Percentiles rank a stretch among this genome's conserved stretches.
phyloP scores from a whole-genome alignment of 2,797 vertebrate genomes.

The Lagorchestes hirsutus region DNA sequence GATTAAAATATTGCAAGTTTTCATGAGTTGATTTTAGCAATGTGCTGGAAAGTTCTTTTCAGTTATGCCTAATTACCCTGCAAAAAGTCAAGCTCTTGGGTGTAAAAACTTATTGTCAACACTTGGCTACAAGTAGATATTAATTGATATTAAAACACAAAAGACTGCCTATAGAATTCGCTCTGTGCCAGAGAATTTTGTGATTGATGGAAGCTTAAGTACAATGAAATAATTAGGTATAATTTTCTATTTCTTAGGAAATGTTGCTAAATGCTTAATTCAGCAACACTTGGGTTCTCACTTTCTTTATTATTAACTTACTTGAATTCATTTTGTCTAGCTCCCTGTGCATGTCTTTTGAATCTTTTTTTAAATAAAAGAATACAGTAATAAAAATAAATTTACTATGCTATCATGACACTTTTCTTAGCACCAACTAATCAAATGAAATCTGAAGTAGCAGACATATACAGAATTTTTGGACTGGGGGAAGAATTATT shows the following conservation, averaged over 20 bases:
- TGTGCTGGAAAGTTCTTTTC: slow-evolving; percentile 71
- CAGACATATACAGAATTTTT: slow-evolving; percentile 5
- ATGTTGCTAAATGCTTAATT: slow-evolving; percentile 73
- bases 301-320: slow-evolving; percentile 49
- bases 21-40: slow-evolving; percentile 75
- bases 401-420: slow-evolving; percentile 33
- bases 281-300: slow-evolving; percentile 33
- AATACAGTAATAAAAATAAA: slow-evolving; percentile 53
- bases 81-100: slow-evolving; percentile 74
- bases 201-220: slow-evolving; percentile 45
- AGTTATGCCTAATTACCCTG: slow-evolving; percentile 70
- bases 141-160: slow-evolving; percentile 80
- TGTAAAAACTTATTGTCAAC: slow-evolving; percentile 79
- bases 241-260: slow-evolving; percentile 76
- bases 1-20: slow-evolving; percentile 76
- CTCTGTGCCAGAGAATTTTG: slow-evolving; percentile 54
- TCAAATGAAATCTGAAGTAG: slow-evolving; percentile 41
- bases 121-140: slow-evolving; percentile 77
- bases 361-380: slow-evolving; percentile 44
- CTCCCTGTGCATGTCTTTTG: neutral
- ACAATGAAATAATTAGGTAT: slow-evolving; percentile 65
- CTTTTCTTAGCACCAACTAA: slow-evolving; percentile 29
- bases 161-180: slow-evolving; percentile 63
- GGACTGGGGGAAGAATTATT: slow-evolving; percentile 22
- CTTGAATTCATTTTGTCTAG: slow-evolving; percentile 48